These are phyloP conservation scores for Sebastes matsubarae DNA, from an alignment of 2,797 vertebrate species.

Conservation along the genomic window DNA sequence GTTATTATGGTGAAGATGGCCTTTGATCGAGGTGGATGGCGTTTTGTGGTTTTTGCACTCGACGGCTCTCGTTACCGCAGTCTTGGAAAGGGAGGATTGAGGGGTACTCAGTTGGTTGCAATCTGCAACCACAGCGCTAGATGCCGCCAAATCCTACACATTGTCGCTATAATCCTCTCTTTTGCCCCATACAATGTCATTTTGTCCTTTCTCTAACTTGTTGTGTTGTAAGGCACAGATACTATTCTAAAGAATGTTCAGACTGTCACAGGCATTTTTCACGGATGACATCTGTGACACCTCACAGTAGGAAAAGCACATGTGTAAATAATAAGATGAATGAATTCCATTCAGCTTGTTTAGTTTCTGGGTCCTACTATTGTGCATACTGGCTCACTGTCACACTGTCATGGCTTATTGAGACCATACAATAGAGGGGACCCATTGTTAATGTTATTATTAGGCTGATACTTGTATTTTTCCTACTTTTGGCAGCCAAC, in stretches of 20 bases:
- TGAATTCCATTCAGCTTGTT: conserved; percentile 3
- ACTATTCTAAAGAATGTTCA: not conserved
- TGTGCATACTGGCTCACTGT: not conserved
- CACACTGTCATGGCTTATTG: not conserved
- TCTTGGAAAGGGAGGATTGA: too few relatives aligned
- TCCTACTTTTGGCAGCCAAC: not conserved
- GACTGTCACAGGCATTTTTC: not conserved
- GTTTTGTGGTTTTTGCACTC: not conserved
- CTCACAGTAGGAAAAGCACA: not conserved
- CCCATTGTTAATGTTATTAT: not conserved
- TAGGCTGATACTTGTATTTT: not conserved
- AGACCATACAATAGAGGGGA: not conserved
- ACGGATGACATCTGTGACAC: not conserved
- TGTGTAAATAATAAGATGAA: not conserved
- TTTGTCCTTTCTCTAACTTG: not conserved
- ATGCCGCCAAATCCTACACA: too few relatives aligned
- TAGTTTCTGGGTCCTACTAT: not conserved
- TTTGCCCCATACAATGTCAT: not conserved
- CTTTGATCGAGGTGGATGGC: too few relatives aligned
- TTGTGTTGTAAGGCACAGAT: not conserved
- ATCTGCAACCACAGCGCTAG: too few relatives aligned
- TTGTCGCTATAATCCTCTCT: too few relatives aligned
- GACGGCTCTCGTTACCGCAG: too few relatives aligned
- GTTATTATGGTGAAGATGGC: too few relatives aligned
- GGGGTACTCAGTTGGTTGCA: too few relatives aligned